phyloP scores from a whole-genome alignment of 2,888 invertebrate species.

The Himalopsyche anomala region DNA sequence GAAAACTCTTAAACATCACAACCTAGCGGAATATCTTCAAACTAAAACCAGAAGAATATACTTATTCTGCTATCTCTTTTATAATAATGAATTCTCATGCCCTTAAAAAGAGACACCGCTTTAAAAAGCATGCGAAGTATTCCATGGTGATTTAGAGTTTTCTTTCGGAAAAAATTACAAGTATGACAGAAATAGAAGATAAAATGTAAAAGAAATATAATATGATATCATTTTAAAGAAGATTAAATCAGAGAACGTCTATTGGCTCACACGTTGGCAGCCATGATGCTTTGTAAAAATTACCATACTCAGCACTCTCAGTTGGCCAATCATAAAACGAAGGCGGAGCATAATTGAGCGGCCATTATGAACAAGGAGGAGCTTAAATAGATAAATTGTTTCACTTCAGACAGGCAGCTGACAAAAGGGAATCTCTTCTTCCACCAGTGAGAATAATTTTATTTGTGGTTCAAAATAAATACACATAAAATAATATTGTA shows the following conservation, averaged over 20 bases:
- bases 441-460: not conserved
- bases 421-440: constrained; percentile 48
- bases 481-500: too few species aligned
- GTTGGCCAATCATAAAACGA: constrained; percentile 57
- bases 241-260: constrained; percentile 19
- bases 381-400: constrained; percentile 53
- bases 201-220: not conserved
- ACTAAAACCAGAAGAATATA: constrained; percentile 49
- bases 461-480: too few species aligned
- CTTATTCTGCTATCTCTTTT: constrained; percentile 5
- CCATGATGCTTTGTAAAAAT: constrained; percentile 60
- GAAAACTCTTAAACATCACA: not conserved
- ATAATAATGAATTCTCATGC: not conserved
- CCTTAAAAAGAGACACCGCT: constrained; percentile 28
- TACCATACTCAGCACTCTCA: constrained; percentile 55
- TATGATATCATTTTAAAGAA: not conserved
- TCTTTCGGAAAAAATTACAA: not conserved
- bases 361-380: constrained; percentile 63
- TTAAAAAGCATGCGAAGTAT: not conserved
- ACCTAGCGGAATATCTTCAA: constrained; percentile 55
- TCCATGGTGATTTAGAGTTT: not conserved
- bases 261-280: constrained; percentile 54
- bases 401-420: constrained; percentile 52
- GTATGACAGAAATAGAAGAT: constrained; percentile 2
- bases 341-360: constrained; percentile 62